Evolutionary conservation across 2,797 vertebrate species (phyloP).

Genomic region (Scomberomorus guttatus): DNA sequence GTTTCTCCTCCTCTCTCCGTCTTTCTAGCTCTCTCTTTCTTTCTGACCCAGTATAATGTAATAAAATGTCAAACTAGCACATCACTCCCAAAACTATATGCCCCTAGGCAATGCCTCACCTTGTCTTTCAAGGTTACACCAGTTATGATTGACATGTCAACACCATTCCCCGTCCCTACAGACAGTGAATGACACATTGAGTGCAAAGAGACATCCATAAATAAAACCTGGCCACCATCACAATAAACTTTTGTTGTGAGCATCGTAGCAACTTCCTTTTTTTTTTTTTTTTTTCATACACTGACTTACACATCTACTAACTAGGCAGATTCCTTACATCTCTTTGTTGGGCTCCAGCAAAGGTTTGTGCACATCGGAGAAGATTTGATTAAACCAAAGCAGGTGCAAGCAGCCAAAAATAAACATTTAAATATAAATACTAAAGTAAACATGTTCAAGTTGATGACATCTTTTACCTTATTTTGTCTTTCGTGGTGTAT

Average conservation of each 20-base stretch:
- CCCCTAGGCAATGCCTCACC: slow-evolving; percentile 44
- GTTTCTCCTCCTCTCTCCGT: not conserved
- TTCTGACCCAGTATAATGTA: slow-evolving; percentile 13
- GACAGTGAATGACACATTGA: slow-evolving; percentile 66
- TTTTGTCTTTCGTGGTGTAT: no score
- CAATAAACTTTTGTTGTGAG: slow-evolving; percentile 35
- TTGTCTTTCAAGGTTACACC: slow-evolving; percentile 44
- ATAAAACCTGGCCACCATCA: slow-evolving; percentile 48
- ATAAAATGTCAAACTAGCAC: slow-evolving; percentile 38
- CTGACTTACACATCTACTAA: slow-evolving; percentile 24
- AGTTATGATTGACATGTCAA: slow-evolving; percentile 58
- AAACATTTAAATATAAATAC: not conserved
- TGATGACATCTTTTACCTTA: not conserved
- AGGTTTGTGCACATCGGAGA: not conserved
- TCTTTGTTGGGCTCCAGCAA: not conserved
- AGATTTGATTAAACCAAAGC: not conserved
- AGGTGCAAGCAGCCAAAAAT: slow-evolving; percentile 3
- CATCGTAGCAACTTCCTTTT: slow-evolving; percentile 7
- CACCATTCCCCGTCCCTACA: slow-evolving; percentile 39
- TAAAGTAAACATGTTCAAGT: slow-evolving; percentile 3
- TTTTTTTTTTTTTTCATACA: slow-evolving; percentile 1
- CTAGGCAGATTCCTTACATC: not conserved
- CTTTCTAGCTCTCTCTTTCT: slow-evolving; percentile 8
- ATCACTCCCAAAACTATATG: slow-evolving; percentile 38
- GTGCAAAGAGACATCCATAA: slow-evolving; percentile 59